phyloP scores from a whole-genome alignment of 2,888 invertebrate species.

The Archaeoteleia sp. region DNA sequence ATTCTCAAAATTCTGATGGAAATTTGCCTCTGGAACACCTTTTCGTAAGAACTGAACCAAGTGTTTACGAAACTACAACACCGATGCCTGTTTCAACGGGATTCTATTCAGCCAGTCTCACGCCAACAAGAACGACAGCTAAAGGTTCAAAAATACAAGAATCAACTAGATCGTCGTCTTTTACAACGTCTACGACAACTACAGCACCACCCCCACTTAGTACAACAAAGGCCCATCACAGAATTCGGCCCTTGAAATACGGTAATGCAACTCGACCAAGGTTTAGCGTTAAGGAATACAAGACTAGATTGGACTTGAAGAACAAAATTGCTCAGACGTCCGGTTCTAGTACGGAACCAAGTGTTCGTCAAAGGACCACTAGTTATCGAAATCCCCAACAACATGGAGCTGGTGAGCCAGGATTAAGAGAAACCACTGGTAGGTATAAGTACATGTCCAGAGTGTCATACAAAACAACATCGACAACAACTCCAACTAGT shows the following conservation, averaged over 20 bases:
- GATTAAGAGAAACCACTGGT: constrained; percentile 58
- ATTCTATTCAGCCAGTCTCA: constrained; percentile 15
- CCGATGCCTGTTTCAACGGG: constrained; percentile 39
- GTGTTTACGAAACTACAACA: constrained; percentile 41
- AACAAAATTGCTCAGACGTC: constrained; percentile 54
- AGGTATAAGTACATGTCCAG: constrained; percentile 69
- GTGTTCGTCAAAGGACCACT: constrained; percentile 31
- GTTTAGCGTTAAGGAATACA: constrained; percentile 87
- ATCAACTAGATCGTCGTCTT: constrained; percentile 49
- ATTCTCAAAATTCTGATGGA: constrained; percentile 37
- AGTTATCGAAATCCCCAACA: constrained; percentile 43
- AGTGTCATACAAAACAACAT: constrained; percentile 61
- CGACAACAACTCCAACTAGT: constrained; percentile 55
- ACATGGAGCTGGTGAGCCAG: constrained; percentile 32
- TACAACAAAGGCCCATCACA: constrained; percentile 59
- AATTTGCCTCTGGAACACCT: constrained; percentile 62
- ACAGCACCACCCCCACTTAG: constrained; percentile 38
- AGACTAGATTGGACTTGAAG: constrained; percentile 78
- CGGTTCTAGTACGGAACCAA: constrained; percentile 45
- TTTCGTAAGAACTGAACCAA: constrained; percentile 63
- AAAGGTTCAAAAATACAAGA: constrained; percentile 34
- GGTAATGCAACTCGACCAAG: constrained; percentile 79
- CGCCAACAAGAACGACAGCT: constrained; percentile 38
- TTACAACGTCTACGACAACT: constrained; percentile 43
- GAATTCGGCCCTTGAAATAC: constrained; percentile 66